Percentiles rank a stretch among this genome's conserved stretches.
Evolutionary conservation across 2,113 vertebrate species (phyloP).

Genomic region (Cynocephalus volans): DNA sequence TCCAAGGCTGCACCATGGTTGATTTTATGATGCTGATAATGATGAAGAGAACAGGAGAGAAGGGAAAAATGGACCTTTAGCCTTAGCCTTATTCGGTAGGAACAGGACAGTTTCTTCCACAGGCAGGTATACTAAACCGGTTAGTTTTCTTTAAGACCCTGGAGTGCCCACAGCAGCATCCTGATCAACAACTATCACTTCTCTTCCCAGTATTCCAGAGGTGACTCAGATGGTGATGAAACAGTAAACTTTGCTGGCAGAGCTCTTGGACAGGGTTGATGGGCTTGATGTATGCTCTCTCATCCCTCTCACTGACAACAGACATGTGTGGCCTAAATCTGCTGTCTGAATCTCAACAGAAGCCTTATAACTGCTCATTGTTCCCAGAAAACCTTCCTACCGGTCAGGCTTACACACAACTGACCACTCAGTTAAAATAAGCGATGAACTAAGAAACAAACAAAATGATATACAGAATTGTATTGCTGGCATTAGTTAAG

Average conservation of each 20-base stretch:
- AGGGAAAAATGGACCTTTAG: background rate
- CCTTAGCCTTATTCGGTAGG: background rate
- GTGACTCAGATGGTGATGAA: background rate
- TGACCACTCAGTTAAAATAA: conserved; percentile 26
- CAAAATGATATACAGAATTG: conserved; percentile 47
- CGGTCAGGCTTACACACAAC: background rate
- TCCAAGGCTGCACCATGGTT: background rate
- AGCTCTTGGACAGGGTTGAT: background rate
- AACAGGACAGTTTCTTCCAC: background rate
- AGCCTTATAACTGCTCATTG: background rate
- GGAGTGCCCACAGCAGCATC: background rate
- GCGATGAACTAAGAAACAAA: conserved; percentile 9
- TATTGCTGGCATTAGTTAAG: background rate
- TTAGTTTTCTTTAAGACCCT: background rate
- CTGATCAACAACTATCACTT: background rate
- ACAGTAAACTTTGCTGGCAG: background rate
- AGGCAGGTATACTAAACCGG: background rate
- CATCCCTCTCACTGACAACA: background rate
- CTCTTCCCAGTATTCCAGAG: background rate
- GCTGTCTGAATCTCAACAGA: background rate
- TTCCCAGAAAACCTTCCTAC: conserved; percentile 39
- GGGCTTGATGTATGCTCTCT: rapidly evolving
- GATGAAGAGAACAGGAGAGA: background rate
- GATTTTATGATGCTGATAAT: conserved; percentile 10
- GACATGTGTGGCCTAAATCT: background rate